Conservation (phyloP, 2,888 invertebrate genomes). For the Apamea crenata region DNA sequence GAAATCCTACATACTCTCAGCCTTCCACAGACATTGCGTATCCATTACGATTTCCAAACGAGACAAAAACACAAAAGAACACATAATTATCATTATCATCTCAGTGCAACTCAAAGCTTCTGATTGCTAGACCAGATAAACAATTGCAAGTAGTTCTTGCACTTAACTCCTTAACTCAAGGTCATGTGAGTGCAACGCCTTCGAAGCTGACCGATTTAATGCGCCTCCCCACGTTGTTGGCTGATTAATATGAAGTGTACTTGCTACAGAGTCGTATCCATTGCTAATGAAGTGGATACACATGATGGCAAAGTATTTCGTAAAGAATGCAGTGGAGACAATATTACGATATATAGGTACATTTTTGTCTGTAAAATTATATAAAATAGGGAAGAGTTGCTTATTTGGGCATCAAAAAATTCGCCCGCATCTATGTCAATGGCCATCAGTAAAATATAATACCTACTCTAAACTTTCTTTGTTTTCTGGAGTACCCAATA, state of each 20-base stretch:
- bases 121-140: slow-evolving; percentile 31
- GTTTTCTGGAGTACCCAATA: too few species aligned
- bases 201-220: background rate
- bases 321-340: background rate
- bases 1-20: background rate
- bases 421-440: too few species aligned
- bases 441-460: too few species aligned
- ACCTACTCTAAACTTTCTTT: background rate
- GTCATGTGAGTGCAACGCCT: slow-evolving; percentile 41
- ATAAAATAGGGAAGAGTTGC: too few species aligned
- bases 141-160: slow-evolving; percentile 37
- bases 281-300: slow-evolving; percentile 5
- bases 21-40: background rate
- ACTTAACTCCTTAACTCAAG: slow-evolving; percentile 33
- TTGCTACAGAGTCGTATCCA: background rate
- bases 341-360: background rate
- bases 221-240: background rate
- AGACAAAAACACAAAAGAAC: slow-evolving; percentile 12
- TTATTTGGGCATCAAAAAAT: too few species aligned
- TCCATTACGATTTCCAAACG: background rate
- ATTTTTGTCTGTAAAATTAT: background rate
- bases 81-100: background rate
- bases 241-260: background rate
- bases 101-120: slow-evolving; percentile 26
- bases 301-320: background rate